These are phyloP conservation scores for Notospermus geniculatus DNA, from an alignment of 1,140 invertebrate species.

Conservation along the genomic window DNA sequence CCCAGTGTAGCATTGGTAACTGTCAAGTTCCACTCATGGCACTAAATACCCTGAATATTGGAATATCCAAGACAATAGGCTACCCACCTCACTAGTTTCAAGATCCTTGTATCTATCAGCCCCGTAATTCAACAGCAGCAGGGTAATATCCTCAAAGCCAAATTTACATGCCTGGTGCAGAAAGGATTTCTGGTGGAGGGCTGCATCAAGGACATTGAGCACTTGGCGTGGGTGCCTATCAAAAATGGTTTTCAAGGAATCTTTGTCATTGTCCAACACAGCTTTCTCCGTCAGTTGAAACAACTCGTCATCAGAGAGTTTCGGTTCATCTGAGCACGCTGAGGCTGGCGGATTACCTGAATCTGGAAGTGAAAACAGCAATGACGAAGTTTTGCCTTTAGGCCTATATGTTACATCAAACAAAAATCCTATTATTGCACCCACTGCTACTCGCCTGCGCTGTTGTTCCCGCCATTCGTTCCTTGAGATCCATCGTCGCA, in stretches of 20 bases:
- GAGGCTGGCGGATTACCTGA: too few species aligned
- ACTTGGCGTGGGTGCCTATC: not conserved
- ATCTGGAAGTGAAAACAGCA: too few species aligned
- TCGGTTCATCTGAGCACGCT: too few species aligned
- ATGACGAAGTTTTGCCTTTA: too few species aligned
- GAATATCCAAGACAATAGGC: not conserved
- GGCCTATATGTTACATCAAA: too few species aligned
- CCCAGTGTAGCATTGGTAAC: not conserved
- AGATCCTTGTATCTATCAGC: constrained; percentile 4
- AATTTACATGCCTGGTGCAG: not conserved
- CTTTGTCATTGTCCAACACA: not conserved
- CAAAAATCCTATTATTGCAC: too few species aligned
- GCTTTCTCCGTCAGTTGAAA: too few species aligned
- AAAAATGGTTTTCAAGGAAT: not conserved
- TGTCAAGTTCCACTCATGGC: not conserved
- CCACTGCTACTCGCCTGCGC: too few species aligned
- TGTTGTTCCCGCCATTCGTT: too few species aligned
- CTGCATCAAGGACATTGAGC: not conserved
- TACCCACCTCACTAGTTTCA: not conserved
- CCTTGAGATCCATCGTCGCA: too few species aligned
- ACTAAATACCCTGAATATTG: not conserved
- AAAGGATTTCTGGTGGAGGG: not conserved
- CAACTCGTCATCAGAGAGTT: too few species aligned
- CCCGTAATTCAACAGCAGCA: constrained; percentile 10
- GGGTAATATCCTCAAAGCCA: constrained; percentile 2